These are phyloP conservation scores for Dicrostonyx torquatus DNA, from an alignment of 2,797 vertebrate species.

Conservation along the genomic window DNA sequence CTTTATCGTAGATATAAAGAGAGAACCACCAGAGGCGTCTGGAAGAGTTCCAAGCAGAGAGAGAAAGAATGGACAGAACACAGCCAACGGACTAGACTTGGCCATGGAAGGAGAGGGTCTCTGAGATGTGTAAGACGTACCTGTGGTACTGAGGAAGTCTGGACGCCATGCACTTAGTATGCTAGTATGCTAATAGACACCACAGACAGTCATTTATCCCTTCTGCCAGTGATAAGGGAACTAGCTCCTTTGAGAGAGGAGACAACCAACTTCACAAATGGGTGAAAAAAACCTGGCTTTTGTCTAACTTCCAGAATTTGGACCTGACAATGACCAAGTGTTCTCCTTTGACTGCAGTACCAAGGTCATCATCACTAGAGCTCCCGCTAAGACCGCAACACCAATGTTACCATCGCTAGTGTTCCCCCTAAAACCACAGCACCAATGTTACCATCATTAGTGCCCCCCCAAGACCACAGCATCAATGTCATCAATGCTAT, in stretches of 20 bases:
- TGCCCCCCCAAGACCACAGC: no score
- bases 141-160: neutral
- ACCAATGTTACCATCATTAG: no score
- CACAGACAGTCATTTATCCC: neutral
- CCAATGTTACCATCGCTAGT: no score
- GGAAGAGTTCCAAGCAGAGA: neutral
- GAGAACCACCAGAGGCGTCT: neutral
- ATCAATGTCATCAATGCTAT: no score
- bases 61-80: no score
- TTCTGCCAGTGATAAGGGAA: neutral
- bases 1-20: neutral
- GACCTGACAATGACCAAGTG: neutral
- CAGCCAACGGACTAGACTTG: no score
- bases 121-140: no score
- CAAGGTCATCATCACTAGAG: constrained; percentile 31
- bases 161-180: neutral
- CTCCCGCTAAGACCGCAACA: no score
- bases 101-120: neutral
- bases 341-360: neutral
- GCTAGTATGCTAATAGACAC: no score
- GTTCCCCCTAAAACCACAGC: no score
- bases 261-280: neutral
- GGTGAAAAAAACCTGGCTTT: neutral
- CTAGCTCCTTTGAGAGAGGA: neutral
- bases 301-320: neutral